These are phyloP conservation scores for Mechanitis messenoides DNA, from an alignment of 2,888 invertebrate genomes.

Conservation along the genomic window DNA sequence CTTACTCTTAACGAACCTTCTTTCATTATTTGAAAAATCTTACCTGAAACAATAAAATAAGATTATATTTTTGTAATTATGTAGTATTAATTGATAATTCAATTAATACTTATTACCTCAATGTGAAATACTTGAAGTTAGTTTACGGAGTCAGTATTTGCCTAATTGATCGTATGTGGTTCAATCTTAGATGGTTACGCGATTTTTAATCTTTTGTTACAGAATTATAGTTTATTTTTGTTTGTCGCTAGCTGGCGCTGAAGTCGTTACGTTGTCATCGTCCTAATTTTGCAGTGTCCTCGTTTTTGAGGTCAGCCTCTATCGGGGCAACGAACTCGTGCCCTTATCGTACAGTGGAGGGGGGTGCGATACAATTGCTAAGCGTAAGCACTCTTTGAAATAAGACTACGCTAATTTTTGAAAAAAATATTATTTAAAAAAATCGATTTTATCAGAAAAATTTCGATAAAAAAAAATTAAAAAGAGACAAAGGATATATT, in stretches of 20 bases:
- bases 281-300: slow-evolving; percentile 81
- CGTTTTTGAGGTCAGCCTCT: slow-evolving; percentile 83
- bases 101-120: slow-evolving; percentile 46
- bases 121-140: slow-evolving; percentile 65
- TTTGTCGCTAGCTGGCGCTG: slow-evolving; percentile 51
- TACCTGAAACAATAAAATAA: slow-evolving; percentile 53
- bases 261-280: slow-evolving; percentile 74
- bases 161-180: slow-evolving; percentile 75
- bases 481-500: too few relatives aligned
- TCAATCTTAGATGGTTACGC: slow-evolving; percentile 38
- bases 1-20: too few relatives aligned
- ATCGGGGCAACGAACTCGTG: slow-evolving; percentile 76
- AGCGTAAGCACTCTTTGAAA: slow-evolving; percentile 37
- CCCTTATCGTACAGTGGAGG: slow-evolving; percentile 66
- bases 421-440: too few relatives aligned
- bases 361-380: slow-evolving; percentile 42
- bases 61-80: slow-evolving; percentile 15
- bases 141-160: slow-evolving; percentile 72
- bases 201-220: slow-evolving; percentile 41
- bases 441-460: too few relatives aligned
- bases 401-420: slow-evolving; percentile 43
- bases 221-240: slow-evolving; percentile 49
- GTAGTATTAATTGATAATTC: background rate
- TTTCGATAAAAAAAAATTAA: too few relatives aligned
- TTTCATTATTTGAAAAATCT: slow-evolving; percentile 26